Evolutionary conservation across 2,888 invertebrate species (phyloP).

Genomic region (Alviniconcha strummeri): DNA sequence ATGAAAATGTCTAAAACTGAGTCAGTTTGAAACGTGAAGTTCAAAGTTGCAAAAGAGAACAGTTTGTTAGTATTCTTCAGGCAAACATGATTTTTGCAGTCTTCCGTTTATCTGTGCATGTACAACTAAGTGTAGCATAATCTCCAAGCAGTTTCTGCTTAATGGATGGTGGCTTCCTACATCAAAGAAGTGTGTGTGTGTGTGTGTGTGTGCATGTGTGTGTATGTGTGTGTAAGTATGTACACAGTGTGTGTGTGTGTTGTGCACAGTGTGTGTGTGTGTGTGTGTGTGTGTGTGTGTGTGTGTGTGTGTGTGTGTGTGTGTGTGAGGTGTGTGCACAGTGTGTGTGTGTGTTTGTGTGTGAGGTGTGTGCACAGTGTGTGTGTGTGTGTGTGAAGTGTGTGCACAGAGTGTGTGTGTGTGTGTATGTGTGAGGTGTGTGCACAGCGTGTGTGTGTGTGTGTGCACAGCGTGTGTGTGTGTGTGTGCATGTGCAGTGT

Average conservation of each 20-base stretch:
- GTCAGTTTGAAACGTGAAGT: too few relatives aligned
- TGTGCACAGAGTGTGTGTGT: background rate
- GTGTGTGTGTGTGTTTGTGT: slow-evolving; percentile 16
- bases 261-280: slow-evolving; percentile 10
- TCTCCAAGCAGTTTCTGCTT: too few relatives aligned
- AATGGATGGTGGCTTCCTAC: too few relatives aligned
- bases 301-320: slow-evolving; percentile 10
- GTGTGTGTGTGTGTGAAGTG: slow-evolving; percentile 11
- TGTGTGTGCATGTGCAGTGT: background rate
- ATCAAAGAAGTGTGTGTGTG: background rate
- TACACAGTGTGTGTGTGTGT: slow-evolving; percentile 9
- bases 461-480: too few relatives aligned
- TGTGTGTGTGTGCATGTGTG: slow-evolving; percentile 15
- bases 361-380: slow-evolving; percentile 2
- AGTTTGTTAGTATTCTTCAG: too few relatives aligned
- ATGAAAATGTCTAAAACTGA: too few relatives aligned
- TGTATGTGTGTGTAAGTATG: slow-evolving; percentile 18
- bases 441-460: background rate
- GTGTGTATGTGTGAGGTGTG: background rate
- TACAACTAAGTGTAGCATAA: too few relatives aligned
- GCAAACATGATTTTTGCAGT: too few relatives aligned
- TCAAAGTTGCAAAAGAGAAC: too few relatives aligned
- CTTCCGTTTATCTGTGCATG: too few relatives aligned
- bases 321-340: too few relatives aligned
- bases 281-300: slow-evolving; percentile 2